Evolutionary conservation across 2,797 vertebrate genomes (phyloP).

Genomic region (Acanthurus tractus): DNA sequence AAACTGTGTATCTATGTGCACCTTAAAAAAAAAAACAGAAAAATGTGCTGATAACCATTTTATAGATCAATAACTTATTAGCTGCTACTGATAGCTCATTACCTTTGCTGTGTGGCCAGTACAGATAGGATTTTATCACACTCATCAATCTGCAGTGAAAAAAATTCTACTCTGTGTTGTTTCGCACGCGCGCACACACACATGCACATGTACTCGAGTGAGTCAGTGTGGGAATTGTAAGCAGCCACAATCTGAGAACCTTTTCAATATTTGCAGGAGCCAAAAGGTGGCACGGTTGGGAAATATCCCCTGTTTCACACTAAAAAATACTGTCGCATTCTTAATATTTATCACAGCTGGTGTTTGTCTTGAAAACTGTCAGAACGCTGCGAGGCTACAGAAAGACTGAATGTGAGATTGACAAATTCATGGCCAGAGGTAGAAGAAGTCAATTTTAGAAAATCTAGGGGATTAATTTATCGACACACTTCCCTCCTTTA

Average conservation of each 20-base stretch:
- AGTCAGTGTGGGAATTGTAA: constrained; percentile 18
- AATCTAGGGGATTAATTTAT: no score
- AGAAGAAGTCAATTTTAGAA: no score
- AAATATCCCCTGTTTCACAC: constrained; percentile 22
- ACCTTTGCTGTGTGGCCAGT: constrained; percentile 8
- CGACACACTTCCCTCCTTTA: no score
- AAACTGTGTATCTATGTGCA: constrained; percentile 29
- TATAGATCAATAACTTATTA: constrained; percentile 60
- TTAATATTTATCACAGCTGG: constrained; percentile 2
- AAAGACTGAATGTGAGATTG: background rate
- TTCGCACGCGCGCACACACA: background rate
- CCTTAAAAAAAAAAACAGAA: background rate
- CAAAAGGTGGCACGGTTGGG: constrained; percentile 23
- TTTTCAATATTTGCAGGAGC: constrained; percentile 41
- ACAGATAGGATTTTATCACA: constrained; percentile 32
- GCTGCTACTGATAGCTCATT: constrained; percentile 30
- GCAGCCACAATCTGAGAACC: constrained; percentile 6
- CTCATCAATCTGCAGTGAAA: constrained; percentile 4
- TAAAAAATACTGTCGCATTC: background rate
- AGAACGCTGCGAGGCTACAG: background rate
- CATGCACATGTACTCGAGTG: background rate
- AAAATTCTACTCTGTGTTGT: constrained; percentile 5
- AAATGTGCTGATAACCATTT: constrained; percentile 26
- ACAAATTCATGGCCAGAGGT: no score
- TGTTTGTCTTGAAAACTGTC: background rate